Evolutionary conservation across 2,113 vertebrate genomes (phyloP).

Genomic region (Pteruthius melanotis): DNA sequence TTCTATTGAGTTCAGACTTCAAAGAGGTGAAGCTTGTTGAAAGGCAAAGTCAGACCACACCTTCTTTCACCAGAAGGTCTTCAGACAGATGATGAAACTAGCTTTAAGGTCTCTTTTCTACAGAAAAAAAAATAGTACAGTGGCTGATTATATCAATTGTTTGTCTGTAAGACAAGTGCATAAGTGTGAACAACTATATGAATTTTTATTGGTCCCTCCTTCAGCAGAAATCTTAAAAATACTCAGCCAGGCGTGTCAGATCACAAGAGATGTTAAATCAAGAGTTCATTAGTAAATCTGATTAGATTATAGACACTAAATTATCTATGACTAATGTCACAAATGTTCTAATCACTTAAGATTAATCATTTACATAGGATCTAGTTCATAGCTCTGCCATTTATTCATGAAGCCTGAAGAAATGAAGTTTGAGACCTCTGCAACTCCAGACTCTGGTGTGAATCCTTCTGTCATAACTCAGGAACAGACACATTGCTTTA

Average conservation of each 20-base stretch:
- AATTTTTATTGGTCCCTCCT: background rate
- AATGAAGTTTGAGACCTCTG: background rate
- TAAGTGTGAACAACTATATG: background rate
- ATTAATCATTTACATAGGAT: background rate
- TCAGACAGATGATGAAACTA: background rate
- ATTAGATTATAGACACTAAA: background rate
- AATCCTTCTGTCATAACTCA: background rate
- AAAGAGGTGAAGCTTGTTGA: background rate
- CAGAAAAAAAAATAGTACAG: background rate
- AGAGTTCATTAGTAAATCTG: background rate
- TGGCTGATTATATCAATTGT: background rate
- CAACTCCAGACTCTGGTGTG: background rate
- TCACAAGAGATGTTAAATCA: background rate
- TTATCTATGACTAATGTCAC: background rate
- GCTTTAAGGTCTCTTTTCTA: background rate
- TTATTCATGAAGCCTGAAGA: background rate
- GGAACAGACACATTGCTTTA: background rate
- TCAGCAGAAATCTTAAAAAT: background rate
- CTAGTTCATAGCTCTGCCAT: background rate
- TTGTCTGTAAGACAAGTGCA: background rate
- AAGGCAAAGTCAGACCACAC: background rate
- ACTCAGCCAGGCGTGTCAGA: background rate
- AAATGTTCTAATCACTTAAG: background rate
- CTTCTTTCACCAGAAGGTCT: background rate
- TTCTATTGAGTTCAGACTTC: background rate